Base-by-base conservation (phyloP, 1,140 invertebrate species). In the Pteromalus puparum region DNA sequence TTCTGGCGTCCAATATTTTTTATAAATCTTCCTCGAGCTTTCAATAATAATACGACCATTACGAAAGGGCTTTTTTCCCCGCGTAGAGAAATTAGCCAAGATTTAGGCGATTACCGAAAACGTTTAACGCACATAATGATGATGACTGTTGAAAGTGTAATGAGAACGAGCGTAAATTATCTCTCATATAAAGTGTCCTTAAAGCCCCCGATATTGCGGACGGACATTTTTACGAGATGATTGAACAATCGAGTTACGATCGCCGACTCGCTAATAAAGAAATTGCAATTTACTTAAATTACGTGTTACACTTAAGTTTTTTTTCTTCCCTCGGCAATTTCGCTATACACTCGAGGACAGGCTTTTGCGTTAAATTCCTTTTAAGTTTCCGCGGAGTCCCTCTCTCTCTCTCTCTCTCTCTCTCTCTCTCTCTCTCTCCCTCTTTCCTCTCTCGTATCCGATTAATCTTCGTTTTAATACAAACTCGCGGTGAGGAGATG, bases 381-480 rank as follows among this genome's bases (percentile, higher is more conserved):
- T 78, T 72, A 24, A 76, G n/a, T 78, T 78, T 83, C 48, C 65
- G 24, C 75, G 53, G 68, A 77, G n/a, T 26, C 2, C 21, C 13
- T 70, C 78, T 70, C 38, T 38, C 24, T 15, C 38, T 21, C 26
- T 73, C 28, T 28, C 70, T 26, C 2, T 12, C n/a, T 68, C 77
- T 70, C 38, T 38, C 42, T 18, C 42, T 38, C 42, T 21, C 30
- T 34, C 26, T 34, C 30, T 73, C 3, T 76, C 46, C 7, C 48
- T 18, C 15, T 53, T 21, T 53, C 48, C 53, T 61, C 18, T n/a
- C 72, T 12, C 68, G 4, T 21, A 46, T 28, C 21, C 79, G 78
- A 85, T 85, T 85, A 85, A 85, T 85, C 83, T 85, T 85, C 53
- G 78, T 70, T 85, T 85, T 81, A 85, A 85, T 85, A 68, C 72